Evolutionary conservation across 2,797 vertebrate species (phyloP).

Genomic region (Erethizon dorsatum): DNA sequence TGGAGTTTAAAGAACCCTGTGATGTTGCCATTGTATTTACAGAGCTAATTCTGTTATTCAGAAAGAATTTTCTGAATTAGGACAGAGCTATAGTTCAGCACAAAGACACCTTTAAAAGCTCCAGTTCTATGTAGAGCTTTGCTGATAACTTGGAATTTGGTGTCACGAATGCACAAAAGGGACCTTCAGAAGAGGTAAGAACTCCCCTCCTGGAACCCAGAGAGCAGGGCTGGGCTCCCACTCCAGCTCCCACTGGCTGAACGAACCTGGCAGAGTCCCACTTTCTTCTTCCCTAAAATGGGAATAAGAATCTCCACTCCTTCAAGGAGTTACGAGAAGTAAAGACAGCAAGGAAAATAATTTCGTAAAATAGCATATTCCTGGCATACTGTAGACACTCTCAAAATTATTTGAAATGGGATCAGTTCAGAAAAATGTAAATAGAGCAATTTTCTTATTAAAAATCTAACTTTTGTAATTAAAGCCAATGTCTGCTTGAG

Average conservation of each 20-base stretch:
- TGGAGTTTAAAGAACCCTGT: slow-evolving; percentile 26
- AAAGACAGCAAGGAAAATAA: background rate
- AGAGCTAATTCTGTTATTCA: slow-evolving; percentile 60
- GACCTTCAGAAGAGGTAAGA: background rate
- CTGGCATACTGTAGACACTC: background rate
- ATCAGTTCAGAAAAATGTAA: slow-evolving; percentile 18
- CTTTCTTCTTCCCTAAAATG: slow-evolving; percentile 14
- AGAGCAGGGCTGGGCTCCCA: background rate
- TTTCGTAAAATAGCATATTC: background rate
- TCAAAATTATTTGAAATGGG: slow-evolving; percentile 16
- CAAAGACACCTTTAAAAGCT: slow-evolving; percentile 71
- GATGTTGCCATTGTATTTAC: slow-evolving; percentile 10
- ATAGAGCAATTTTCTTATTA: background rate
- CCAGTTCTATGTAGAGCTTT: slow-evolving; percentile 9
- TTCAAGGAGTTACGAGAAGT: background rate
- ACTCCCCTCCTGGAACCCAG: background rate
- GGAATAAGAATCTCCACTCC: background rate
- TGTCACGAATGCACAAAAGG: slow-evolving; percentile 37
- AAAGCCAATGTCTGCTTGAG: background rate
- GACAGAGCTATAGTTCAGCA: slow-evolving; percentile 9
- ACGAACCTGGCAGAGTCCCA: background rate
- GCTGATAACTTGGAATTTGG: slow-evolving; percentile 63
- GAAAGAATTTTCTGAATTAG: slow-evolving; percentile 62
- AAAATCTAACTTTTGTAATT: background rate
- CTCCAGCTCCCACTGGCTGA: background rate